Conservation (phyloP, 2,797 vertebrate species). For the Hydrocynus forskahlii region DNA sequence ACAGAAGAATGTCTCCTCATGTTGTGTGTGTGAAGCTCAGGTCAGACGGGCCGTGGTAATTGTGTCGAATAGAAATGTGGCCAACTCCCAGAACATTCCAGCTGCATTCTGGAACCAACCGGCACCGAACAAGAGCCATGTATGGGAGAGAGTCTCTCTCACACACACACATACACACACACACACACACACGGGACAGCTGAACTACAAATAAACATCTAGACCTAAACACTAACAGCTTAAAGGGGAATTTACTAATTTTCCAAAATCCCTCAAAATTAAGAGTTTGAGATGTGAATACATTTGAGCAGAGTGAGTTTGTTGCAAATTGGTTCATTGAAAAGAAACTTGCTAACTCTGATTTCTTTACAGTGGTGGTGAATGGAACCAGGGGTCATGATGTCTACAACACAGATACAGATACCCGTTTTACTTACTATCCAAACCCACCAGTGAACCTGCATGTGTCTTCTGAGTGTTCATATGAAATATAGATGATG, state of each 20-base stretch:
- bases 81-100: conserved; percentile 24
- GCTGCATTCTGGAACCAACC: conserved; percentile 17
- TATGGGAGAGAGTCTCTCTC: background rate
- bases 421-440: too few relatives aligned
- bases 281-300: too few relatives aligned
- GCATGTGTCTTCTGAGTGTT: too few relatives aligned
- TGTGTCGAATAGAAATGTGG: background rate
- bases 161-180: background rate
- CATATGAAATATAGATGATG: too few relatives aligned
- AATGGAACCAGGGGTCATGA: too few relatives aligned
- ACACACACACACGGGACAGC: background rate
- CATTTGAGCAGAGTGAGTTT: too few relatives aligned
- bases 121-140: background rate
- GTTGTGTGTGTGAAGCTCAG: background rate
- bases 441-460: too few relatives aligned
- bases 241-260: background rate
- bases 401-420: too few relatives aligned
- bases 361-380: too few relatives aligned
- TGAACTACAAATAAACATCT: background rate
- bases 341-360: too few relatives aligned
- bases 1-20: background rate
- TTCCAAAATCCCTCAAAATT: background rate
- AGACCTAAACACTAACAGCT: background rate
- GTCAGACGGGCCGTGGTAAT: background rate
- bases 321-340: too few relatives aligned